These are phyloP conservation scores for Hydraecia micacea DNA, from an alignment of 2,888 invertebrate species.

Conservation along the genomic window DNA sequence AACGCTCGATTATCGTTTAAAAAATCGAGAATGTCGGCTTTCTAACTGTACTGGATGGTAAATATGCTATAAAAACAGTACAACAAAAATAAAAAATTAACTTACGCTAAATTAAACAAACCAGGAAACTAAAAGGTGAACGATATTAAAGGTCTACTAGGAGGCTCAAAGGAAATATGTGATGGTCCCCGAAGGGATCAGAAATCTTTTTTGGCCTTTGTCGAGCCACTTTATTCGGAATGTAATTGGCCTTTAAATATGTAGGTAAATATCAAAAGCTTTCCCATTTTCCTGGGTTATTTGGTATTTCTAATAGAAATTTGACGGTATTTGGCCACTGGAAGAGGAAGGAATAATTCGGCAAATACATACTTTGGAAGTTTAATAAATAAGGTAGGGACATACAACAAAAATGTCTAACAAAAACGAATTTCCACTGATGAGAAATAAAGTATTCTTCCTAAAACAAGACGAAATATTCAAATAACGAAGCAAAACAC, in stretches of 20 bases:
- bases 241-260: slow-evolving; percentile 74
- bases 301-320: slow-evolving; percentile 54
- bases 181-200: slow-evolving; percentile 74
- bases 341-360: slow-evolving; percentile 12
- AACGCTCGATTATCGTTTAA: neutral
- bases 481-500: slow-evolving; percentile 16
- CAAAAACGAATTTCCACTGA: neutral
- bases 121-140: slow-evolving; percentile 67
- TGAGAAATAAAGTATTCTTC: slow-evolving; percentile 5
- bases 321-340: slow-evolving; percentile 28
- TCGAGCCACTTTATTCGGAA: slow-evolving; percentile 71
- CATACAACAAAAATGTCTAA: neutral
- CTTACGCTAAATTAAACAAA: slow-evolving; percentile 66
- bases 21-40: slow-evolving; percentile 35
- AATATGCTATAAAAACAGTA: slow-evolving; percentile 43
- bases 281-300: slow-evolving; percentile 59
- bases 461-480: slow-evolving; percentile 1
- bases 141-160: slow-evolving; percentile 72
- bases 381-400: neutral
- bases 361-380: slow-evolving; percentile 19
- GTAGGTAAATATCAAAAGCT: slow-evolving; percentile 65
- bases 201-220: slow-evolving; percentile 71
- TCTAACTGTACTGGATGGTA: slow-evolving; percentile 74
- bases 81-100: slow-evolving; percentile 43
- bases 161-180: slow-evolving; percentile 75